phyloP scores from a whole-genome alignment of 2,113 vertebrate species.

The Ictalurus furcatus region DNA sequence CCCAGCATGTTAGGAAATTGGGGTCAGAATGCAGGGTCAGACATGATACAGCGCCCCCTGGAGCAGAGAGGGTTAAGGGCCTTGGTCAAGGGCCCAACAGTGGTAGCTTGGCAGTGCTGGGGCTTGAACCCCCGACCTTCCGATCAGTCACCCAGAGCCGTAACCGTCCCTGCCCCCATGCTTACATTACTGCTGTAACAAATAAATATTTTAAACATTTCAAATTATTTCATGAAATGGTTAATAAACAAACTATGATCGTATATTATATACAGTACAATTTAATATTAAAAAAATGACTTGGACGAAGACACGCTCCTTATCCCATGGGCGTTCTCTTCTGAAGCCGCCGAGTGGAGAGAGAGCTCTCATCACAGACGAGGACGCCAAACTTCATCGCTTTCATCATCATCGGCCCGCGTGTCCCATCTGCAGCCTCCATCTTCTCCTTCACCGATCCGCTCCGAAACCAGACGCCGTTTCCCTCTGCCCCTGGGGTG shows the following conservation, averaged over 20 bases:
- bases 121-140: too few species aligned
- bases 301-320: background rate
- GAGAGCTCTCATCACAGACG: conserved; percentile 26
- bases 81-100: too few species aligned
- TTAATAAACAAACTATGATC: background rate
- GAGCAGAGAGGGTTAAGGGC: too few species aligned
- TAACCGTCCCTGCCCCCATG: background rate
- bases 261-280: background rate
- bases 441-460: conserved; percentile 71
- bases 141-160: too few species aligned
- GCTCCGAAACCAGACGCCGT: conserved; percentile 84
- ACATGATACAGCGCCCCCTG: too few species aligned
- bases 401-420: conserved; percentile 46
- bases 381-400: conserved; percentile 60
- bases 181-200: background rate
- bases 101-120: too few species aligned
- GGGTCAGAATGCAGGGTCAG: too few species aligned
- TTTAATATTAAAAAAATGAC: background rate
- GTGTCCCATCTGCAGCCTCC: conserved; percentile 59
- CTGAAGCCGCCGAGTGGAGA: conserved; percentile 35
- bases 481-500: conserved; percentile 58
- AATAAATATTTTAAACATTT: background rate
- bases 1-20: too few species aligned
- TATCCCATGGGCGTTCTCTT: conserved; percentile 25
- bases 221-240: background rate